Base-by-base conservation (phyloP, 1,140 invertebrate genomes). In the Vanessa tameamea region DNA sequence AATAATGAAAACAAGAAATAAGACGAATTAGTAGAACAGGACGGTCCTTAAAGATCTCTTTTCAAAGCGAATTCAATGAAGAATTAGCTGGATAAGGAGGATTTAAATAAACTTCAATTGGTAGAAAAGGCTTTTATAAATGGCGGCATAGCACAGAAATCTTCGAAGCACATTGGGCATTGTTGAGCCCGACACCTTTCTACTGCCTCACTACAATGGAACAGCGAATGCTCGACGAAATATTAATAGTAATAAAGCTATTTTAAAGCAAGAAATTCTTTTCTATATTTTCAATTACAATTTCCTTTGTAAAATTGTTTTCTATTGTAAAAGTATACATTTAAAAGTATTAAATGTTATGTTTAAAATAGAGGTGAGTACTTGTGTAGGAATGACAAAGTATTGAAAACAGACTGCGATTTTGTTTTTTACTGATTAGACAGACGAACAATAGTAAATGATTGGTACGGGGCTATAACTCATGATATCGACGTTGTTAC, bases 61-160 rank as follows among this genome's bases (percentile, higher is more conserved):
- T 26, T 66, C 64, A 59, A 57, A 63, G 64, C 26, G 48, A 63
- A 55, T 57, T 50, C 55, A 68, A 65, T 20, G 23, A 65, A 69
- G 65, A 72, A 72, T 69, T 65, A 69, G 69, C 64, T 61, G 64
- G 70, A 76, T 65, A 69, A 67, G 63, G 64, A 72, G 71, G 73
- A 78, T 78, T 75, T 72, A 69, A 66, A 63, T 64, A 72, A 78
- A 75, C 71, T 53, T 64, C 59, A 65, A 71, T 78, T 48, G 64
- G 68, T 69, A 76, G 67, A 79, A 76, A 76, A 72, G 74, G 74
- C 72, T 72, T 73, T 76, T 64, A 78, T 76, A 37, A 61, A 37
- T n/a, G 65, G 43, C 71, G 57, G 72, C 66, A 61, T 67, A 47
- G 61, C 64, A 66, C 50, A 69, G 75, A 78, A 75, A 78, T 78